These are phyloP conservation scores for Poeciliopsis turneri DNA, from an alignment of 2,797 vertebrate genomes.

Conservation along the genomic window DNA sequence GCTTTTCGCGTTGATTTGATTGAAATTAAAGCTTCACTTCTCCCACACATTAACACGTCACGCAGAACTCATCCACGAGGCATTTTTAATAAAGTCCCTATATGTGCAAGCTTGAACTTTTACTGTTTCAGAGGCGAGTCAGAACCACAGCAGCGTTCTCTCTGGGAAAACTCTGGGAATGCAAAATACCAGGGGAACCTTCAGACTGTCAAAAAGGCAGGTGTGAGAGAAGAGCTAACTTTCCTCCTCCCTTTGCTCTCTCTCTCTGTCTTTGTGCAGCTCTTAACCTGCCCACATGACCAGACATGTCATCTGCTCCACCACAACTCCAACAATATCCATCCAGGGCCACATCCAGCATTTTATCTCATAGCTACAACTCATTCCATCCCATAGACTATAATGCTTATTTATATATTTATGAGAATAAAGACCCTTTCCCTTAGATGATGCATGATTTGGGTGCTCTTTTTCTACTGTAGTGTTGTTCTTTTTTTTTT, in stretches of 20 bases:
- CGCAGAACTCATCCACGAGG: conserved; percentile 13
- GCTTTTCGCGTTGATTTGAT: conserved; percentile 3
- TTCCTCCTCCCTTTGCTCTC: conserved; percentile 46
- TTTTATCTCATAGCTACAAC: conserved; percentile 15
- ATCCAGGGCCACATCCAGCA: conserved; percentile 22
- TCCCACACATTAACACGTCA: background rate
- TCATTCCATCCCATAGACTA: conserved; percentile 8
- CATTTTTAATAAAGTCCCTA: background rate
- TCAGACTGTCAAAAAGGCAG: conserved; percentile 60
- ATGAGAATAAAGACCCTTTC: background rate
- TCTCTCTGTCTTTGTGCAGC: conserved; percentile 44
- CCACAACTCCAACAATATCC: conserved; percentile 35
- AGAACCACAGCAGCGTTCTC: background rate
- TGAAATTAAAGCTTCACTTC: background rate
- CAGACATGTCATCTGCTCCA: conserved; percentile 76
- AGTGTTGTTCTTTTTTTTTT: background rate
- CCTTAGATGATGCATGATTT: background rate
- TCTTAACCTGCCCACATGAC: conserved; percentile 78
- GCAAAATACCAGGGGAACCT: conserved; percentile 12
- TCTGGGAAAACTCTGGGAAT: background rate
- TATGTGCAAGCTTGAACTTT: no score
- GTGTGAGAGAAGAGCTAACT: conserved; percentile 61
- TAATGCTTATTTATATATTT: background rate
- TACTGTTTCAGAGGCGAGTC: background rate
- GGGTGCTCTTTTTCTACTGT: background rate